Conservation (phyloP, 1,140 invertebrate genomes). For the Tetragonula clypearis region DNA sequence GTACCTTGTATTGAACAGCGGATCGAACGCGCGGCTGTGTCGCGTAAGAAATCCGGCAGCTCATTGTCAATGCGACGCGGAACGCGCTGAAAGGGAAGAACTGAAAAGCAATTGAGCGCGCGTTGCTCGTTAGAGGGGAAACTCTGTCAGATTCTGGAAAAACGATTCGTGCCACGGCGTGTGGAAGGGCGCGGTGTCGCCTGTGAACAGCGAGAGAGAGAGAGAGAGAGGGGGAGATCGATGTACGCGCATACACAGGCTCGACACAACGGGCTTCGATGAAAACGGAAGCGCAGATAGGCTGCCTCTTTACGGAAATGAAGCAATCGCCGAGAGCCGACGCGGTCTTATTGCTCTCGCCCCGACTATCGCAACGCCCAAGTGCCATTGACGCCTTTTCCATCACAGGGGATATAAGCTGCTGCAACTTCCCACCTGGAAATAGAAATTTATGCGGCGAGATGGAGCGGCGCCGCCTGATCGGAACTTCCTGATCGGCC, state of each 20-base stretch:
- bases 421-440: conserved; percentile 51
- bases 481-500: conserved; percentile 43
- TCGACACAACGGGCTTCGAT: conserved; percentile 41
- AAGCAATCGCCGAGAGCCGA: conserved; percentile 62
- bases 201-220: not conserved
- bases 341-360: conserved; percentile 58
- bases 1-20: not conserved
- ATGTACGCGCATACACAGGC: conserved; percentile 29
- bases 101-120: not conserved
- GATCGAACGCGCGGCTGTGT: not conserved
- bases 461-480: conserved; percentile 21
- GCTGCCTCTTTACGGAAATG: conserved; percentile 67
- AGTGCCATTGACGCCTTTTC: conserved; percentile 63
- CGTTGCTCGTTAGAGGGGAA: conserved; percentile 1
- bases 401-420: conserved; percentile 62
- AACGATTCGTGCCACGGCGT: not conserved
- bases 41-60: not conserved
- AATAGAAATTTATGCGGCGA: conserved; percentile 66
- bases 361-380: conserved; percentile 50
- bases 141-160: not conserved
- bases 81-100: too few species aligned
- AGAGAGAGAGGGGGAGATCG: conserved; percentile 39
- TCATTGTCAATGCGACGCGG: not conserved
- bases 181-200: conserved; percentile 29
- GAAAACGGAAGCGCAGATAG: conserved; percentile 63